A percentile compares a stretch with the other conserved stretches of the same genome.
phyloP scores from a whole-genome alignment of 1,140 invertebrate species.

The Pogonomyrmex californicus region DNA sequence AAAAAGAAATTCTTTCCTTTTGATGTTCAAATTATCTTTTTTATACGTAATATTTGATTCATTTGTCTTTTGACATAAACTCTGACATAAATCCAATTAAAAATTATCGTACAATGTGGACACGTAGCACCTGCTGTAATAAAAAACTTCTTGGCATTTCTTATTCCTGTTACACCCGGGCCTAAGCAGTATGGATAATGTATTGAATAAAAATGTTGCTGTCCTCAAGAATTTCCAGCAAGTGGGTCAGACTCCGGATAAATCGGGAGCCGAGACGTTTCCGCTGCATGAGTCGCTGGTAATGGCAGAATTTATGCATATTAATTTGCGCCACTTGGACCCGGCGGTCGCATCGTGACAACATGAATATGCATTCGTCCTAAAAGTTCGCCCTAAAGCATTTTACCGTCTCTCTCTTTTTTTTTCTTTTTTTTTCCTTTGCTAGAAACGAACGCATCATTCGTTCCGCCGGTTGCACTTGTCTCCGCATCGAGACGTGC shows the following conservation, averaged over 20 bases:
- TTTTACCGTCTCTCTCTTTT: slow-evolving; percentile 59
- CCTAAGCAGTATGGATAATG: neutral
- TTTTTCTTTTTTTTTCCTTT: neutral
- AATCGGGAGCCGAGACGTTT: slow-evolving; percentile 47
- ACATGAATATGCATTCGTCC: slow-evolving; percentile 80
- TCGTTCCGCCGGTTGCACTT: slow-evolving; percentile 47
- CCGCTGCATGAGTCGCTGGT: slow-evolving; percentile 9
- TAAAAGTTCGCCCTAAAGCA: slow-evolving; percentile 69
- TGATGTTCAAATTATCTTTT: neutral
- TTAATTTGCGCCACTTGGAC: slow-evolving; percentile 76
- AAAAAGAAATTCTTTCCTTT: neutral
- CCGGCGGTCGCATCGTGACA: slow-evolving; percentile 56
- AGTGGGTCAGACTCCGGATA: slow-evolving; percentile 37
- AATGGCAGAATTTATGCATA: slow-evolving; percentile 79
- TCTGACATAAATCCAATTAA: neutral
- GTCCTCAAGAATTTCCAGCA: slow-evolving; percentile 40
- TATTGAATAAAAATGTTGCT: neutral
- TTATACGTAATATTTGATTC: neutral
- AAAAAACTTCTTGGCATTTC: slow-evolving; percentile 18
- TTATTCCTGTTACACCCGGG: neutral
- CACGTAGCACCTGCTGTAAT: neutral
- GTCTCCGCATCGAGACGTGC: slow-evolving; percentile 51
- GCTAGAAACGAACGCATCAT: slow-evolving; percentile 21
- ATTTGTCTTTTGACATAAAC: neutral
- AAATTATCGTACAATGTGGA: neutral